Evolutionary conservation across 2,797 vertebrate genomes (phyloP).

Genomic region (Discoglossus pictus): DNA sequence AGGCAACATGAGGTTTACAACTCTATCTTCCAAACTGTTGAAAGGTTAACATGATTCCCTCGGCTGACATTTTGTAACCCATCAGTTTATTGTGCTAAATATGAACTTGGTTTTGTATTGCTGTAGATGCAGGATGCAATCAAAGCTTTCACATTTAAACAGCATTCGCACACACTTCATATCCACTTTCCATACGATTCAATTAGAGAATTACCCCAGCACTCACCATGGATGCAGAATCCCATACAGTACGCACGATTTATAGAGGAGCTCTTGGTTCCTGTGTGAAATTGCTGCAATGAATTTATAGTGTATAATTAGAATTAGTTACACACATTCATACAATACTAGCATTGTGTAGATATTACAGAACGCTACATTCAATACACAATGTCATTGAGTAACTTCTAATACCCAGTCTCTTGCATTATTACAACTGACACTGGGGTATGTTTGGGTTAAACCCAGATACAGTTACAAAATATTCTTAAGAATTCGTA

Average conservation of each 20-base stretch:
- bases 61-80: constrained; percentile 58
- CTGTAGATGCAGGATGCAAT: constrained; percentile 45
- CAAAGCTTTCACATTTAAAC: constrained; percentile 50
- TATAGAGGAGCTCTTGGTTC: constrained; percentile 23
- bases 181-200: constrained; percentile 38
- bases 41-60: constrained; percentile 70
- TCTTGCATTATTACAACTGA: no score
- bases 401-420: no score
- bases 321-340: constrained; percentile 21
- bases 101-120: constrained; percentile 52
- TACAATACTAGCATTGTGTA: no score
- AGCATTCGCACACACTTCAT: constrained; percentile 47
- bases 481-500: no score
- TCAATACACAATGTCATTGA: no score
- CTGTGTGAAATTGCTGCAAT: constrained; percentile 19
- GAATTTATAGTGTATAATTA: constrained; percentile 26
- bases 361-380: no score
- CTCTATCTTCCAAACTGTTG: constrained; percentile 69
- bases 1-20: constrained; percentile 47
- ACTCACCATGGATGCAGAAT: constrained; percentile 13
- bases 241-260: constrained; percentile 10
- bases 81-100: constrained; percentile 53
- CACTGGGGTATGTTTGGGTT: no score
- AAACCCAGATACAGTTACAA: no score
- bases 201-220: constrained; percentile 31